Evolutionary conservation across 1,140 invertebrate genomes (phyloP), one percentile per base, ranked within the genome.

Genomic region (Tetragonula clypearis): DNA sequence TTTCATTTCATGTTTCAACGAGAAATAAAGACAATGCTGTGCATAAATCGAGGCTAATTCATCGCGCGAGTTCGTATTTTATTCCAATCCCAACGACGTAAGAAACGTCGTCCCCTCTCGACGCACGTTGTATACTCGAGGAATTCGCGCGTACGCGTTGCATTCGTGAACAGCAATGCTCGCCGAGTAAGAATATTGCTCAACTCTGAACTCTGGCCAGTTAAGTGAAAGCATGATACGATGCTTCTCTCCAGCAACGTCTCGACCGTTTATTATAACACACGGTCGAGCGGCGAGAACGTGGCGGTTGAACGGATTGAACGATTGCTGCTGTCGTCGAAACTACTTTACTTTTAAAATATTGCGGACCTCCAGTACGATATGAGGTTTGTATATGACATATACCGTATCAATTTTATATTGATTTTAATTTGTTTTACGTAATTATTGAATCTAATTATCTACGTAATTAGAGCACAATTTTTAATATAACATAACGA

Each of bases 121-220:
- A 21, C 69, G 12, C 41, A 23, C n/a, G 68, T 23, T n/a, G 68
- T 21, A 71, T 41, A 15, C 9, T 53, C 23, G 15, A n/a, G 21
- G 41, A 73, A 73, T n/a, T 73, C 23, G 71, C 71, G 41, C 71
- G 41, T 17, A 30, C 15, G 4, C 72, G 26, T n/a, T 66, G 1
- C 72, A 26, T n/a, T 66, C 65, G 55, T 17, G 26, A 9, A 60
- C 74, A 9, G 41, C 74, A 41, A 76, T 4, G 73, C 56, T 56
- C n/a, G 73, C 23, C 66, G 68, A 60, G n/a, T 35, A 35, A 81
- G 41, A 74, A 74, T 82, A 74, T 55, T 65, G 71, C 21, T 49
- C 80, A 82, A 60, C 41, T 65, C 26, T 58, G 56, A 23, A 35
- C 21, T 60, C 56, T 21, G 23, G 35, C 4, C 71, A n/a, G 21